These are phyloP conservation scores for Lapara coniferarum DNA, from an alignment of 2,888 invertebrate genomes.

Conservation along the genomic window DNA sequence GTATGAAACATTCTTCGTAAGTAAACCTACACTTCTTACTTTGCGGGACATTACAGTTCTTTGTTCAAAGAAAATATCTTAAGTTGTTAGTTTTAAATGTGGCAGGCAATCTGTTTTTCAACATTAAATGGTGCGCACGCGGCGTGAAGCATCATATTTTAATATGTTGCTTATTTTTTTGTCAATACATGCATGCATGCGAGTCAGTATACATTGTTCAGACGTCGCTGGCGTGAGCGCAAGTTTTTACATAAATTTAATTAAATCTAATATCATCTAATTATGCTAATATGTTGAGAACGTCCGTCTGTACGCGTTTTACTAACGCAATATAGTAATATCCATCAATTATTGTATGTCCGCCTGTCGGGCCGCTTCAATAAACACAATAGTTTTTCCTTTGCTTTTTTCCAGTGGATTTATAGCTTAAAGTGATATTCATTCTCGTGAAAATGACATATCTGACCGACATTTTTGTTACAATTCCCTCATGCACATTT, in stretches of 20 bases:
- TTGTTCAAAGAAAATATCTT: slow-evolving; percentile 36
- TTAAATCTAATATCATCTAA: slow-evolving; percentile 45
- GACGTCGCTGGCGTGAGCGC: slow-evolving; percentile 12
- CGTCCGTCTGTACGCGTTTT: slow-evolving; percentile 32
- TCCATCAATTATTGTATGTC: slow-evolving; percentile 36
- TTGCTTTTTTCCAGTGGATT: neutral
- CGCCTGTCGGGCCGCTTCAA: slow-evolving; percentile 27
- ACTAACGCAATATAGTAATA: slow-evolving; percentile 41
- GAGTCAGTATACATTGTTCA: slow-evolving; percentile 32
- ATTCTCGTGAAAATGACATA: slow-evolving; percentile 17
- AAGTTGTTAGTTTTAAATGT: slow-evolving; percentile 39
- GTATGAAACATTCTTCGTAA: slow-evolving; percentile 10
- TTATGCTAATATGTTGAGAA: slow-evolving; percentile 41
- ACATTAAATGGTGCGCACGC: slow-evolving; percentile 43
- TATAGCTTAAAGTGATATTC: slow-evolving; percentile 8
- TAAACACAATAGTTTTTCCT: slow-evolving; percentile 11
- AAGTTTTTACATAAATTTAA: slow-evolving; percentile 40
- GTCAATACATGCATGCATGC: slow-evolving; percentile 33
- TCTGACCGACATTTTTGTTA: slow-evolving; percentile 1
- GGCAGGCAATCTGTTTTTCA: slow-evolving; percentile 38
- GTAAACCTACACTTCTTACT: slow-evolving; percentile 15
- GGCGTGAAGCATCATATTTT: slow-evolving; percentile 60
- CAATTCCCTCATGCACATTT: neutral
- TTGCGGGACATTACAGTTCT: slow-evolving; percentile 32
- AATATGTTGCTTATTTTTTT: slow-evolving; percentile 44